A percentile compares a stretch with the other conserved stretches of the same genome.
phyloP scores from a whole-genome alignment of 2,113 vertebrate species.

The Corvus cornix region DNA sequence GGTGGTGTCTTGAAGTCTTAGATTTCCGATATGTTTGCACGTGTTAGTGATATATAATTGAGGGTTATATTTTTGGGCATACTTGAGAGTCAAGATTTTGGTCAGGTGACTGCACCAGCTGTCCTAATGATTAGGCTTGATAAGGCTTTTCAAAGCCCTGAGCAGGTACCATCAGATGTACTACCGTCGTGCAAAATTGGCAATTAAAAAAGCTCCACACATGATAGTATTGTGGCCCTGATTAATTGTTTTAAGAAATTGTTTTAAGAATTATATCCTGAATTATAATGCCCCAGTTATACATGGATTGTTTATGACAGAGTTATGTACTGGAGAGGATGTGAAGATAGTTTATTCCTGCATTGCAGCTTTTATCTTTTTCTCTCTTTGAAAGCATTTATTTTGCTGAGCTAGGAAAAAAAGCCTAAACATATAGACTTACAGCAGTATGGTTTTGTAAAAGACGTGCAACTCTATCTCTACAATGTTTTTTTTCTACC shows the following conservation, averaged over 20 bases:
- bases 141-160: background rate
- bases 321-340: background rate
- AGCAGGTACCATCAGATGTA: background rate
- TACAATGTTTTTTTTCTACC: background rate
- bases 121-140: background rate
- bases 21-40: fast-evolving
- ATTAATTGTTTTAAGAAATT: background rate
- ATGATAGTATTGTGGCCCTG: fast-evolving
- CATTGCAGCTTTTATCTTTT: background rate
- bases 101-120: background rate
- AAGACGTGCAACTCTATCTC: background rate
- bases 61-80: background rate
- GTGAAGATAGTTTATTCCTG: background rate
- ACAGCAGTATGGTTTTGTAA: background rate
- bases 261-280: background rate
- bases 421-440: background rate
- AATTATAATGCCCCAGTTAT: fast-evolving
- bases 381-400: background rate
- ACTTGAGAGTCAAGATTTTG: background rate
- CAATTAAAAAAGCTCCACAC: background rate
- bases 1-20: background rate
- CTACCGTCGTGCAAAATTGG: fast-evolving
- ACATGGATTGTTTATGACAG: background rate
- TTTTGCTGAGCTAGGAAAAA: background rate
- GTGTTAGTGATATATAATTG: fast-evolving